Base-by-base conservation (phyloP, 2,797 vertebrate species). In the Crypturellus tataupa region DNA sequence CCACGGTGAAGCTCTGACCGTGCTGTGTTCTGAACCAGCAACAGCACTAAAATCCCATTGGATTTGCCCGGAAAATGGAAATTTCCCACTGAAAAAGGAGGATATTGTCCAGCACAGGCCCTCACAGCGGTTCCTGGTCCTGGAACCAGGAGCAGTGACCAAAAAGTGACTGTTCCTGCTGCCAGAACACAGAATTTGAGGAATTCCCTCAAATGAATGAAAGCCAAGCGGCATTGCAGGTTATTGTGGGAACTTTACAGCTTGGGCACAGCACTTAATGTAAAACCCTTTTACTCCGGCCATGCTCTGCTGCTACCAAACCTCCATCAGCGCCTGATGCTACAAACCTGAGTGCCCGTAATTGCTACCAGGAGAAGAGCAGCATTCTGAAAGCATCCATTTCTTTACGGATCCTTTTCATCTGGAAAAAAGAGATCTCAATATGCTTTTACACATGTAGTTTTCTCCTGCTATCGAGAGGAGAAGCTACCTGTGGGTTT, bases 301-400 rank as follows among this genome's bases (percentile, higher is more conserved):
- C 72, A 23, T 7, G 60, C 85, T 49, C 35, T 85, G 1, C 67
- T 33, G 4, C 51, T 11, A 18, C 8, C 0, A 47, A 59, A 80
- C n/a, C 77, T 86, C 80, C 93, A 24, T 17, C 84, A 80, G 64
- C 37, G 63, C 84, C 84, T 51, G 64, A 46, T 80, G 67, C 75
- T 85, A 85, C 0, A 1, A 11, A 14, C 4, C 51, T 5, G 12
- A 56, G 58, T 7, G 17, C 68, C 55, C 72, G 72, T 72, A 33
- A 8, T 53, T 35, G 31, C 37, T 76, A 40, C 69, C 78, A 73
- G 84, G 19, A 80, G 56, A 29, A 20, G 25, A 75, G 47, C 8
- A 16, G 7, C 63, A 35, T 20, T 62, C 42, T 10, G 6, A 29
- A 29, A 80, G 31, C 37, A 5, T 29, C 35, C 14, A 2, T 44